These are phyloP conservation scores for Sula dactylatra DNA, from an alignment of 2,113 vertebrate species.

Conservation along the genomic window DNA sequence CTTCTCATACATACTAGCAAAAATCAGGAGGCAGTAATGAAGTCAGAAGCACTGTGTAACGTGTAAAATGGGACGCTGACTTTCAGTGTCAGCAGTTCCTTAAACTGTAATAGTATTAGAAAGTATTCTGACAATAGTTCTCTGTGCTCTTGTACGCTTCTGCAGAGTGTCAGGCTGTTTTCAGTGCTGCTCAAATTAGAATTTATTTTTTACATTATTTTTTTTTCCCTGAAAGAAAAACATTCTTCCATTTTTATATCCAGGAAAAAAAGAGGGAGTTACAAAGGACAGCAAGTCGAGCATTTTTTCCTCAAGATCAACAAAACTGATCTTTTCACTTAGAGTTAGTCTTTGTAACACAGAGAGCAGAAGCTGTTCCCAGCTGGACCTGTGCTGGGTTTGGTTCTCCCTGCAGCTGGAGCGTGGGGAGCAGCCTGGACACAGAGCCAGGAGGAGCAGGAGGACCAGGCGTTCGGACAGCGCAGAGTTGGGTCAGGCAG, in stretches of 20 bases:
- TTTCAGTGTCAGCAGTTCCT: background rate
- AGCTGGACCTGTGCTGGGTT: fast-evolving
- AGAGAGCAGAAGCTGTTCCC: background rate
- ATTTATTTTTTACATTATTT: fast-evolving
- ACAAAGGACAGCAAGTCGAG: background rate
- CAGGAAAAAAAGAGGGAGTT: background rate
- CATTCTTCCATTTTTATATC: background rate
- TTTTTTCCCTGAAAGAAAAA: background rate
- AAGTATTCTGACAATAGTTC: background rate
- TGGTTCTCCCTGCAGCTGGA: background rate
- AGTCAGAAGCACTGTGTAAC: background rate
- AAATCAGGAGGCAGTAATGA: background rate
- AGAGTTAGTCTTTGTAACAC: background rate
- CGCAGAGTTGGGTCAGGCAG: background rate
- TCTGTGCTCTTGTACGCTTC: background rate
- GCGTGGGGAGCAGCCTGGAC: fast-evolving
- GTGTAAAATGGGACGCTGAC: background rate
- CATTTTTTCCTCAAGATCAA: background rate
- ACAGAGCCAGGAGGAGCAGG: background rate
- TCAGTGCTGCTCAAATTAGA: background rate
- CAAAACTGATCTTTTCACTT: background rate
- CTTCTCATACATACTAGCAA: background rate
- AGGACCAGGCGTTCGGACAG: background rate
- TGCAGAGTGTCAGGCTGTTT: background rate
- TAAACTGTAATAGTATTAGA: too few relatives aligned